A percentile compares a stretch with the other conserved stretches of the same genome.
Evolutionary conservation across 2,113 vertebrate species (phyloP).

Genomic region (Sclerurus mexicanus): DNA sequence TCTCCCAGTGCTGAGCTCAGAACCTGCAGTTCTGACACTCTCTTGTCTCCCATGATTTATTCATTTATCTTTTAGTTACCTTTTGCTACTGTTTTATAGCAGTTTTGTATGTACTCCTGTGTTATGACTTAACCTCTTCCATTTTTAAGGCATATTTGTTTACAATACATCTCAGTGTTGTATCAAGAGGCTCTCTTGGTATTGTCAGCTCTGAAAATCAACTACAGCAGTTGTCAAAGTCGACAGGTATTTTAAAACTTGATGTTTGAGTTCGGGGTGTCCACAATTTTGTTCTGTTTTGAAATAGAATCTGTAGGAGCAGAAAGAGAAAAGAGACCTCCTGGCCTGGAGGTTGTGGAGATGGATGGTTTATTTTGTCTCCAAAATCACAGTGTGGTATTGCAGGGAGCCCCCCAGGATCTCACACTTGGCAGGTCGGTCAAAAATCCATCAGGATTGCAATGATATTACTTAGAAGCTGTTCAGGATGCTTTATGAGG

Average conservation of each 20-base stretch:
- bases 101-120: not conserved
- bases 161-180: conserved; percentile 22
- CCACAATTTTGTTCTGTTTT: not conserved
- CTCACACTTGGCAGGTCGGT: not conserved
- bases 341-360: not conserved
- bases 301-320: not conserved
- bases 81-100: not conserved
- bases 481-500: not conserved
- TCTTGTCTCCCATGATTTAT: not conserved
- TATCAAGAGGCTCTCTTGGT: not conserved
- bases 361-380: not conserved
- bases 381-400: not conserved
- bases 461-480: not conserved
- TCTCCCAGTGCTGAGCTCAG: not conserved
- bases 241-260: not conserved
- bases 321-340: not conserved
- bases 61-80: not conserved
- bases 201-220: not conserved
- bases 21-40: not conserved
- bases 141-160: conserved; percentile 10
- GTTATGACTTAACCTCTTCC: conserved; percentile 19
- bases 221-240: not conserved
- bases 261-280: not conserved
- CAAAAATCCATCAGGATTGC: not conserved
- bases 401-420: not conserved